Base-by-base conservation (phyloP, 2,113 vertebrate species). In the Labrus mixtus region DNA sequence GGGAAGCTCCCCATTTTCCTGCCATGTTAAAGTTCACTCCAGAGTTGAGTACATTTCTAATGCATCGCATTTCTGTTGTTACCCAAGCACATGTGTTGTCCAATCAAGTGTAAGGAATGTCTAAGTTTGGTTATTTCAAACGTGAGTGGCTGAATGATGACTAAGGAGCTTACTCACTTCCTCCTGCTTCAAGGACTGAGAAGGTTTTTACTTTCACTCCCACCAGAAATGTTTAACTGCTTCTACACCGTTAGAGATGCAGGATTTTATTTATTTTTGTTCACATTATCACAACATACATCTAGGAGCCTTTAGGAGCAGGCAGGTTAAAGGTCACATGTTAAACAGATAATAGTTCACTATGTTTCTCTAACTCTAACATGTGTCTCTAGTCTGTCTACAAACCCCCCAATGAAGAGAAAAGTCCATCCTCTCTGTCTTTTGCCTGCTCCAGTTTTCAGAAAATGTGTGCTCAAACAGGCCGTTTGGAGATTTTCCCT, bases 161-260 rank as follows among this genome's bases (percentile, higher is more conserved):
- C 57, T 58, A 63, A 56, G 23, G 59, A 50, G 78, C 56, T 61
- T 50, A 62, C 58, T 68, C 68, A 58, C 19, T 57, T 57, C 43
- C 63, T 56, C n/a, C 57, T 22, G 54, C 60, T 54, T 59, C 23
- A 9, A 8, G 54, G 15, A 22, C 58, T 20, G 22, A 29, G 45
- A 29, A 41, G 59, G 54, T 69, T 64, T 43, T 74, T 58, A 75
- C 33, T 25, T 8, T 51, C 7, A 17, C 41, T 12, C 19, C 15
- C 61, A n/a, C 43, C 43, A 45, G 15, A 41, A 41, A 22, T 19
- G 20, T 13, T 29, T 61, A 41, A 41, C 36, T 19, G 20, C 12
- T 29, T 61, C 11, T 37, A 5, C 41, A 48, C n/a, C 48, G 60
- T 56, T 10, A 36, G 23, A n/a, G n/a, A 55, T 3, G 54, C 37